Conservation (phyloP, 2,797 vertebrate genomes). For the Rousettus madagascariensis region DNA sequence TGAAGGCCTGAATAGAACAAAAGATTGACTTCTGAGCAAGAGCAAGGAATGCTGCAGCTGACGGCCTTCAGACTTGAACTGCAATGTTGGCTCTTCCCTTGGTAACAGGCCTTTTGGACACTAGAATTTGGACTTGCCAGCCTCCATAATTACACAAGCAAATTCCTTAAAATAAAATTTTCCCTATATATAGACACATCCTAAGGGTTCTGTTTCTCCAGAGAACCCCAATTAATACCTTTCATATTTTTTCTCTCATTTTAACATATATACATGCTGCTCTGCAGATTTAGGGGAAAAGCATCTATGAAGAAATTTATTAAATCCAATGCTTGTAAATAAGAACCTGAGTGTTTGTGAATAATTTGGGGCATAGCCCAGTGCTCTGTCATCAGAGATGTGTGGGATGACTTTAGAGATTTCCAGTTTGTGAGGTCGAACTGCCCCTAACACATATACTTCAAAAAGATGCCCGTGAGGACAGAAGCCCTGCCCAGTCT, state of each 20-base stretch:
- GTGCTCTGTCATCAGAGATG: background rate
- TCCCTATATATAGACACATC: background rate
- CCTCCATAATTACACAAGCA: background rate
- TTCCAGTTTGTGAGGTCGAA: background rate
- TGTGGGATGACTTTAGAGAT: background rate
- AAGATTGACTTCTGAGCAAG: background rate
- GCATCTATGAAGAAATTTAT: background rate
- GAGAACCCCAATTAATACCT: background rate
- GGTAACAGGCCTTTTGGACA: background rate
- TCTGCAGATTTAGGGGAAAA: background rate
- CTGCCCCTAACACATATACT: background rate
- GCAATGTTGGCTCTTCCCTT: background rate
- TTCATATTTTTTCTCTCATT: background rate
- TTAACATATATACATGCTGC: background rate
- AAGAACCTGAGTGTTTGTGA: background rate
- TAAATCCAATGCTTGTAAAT: background rate
- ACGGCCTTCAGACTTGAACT: background rate
- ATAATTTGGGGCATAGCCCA: background rate
- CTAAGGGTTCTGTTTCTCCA: background rate
- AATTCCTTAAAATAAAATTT: background rate
- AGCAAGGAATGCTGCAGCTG: background rate
- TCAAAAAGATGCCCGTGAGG: background rate
- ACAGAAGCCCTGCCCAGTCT: background rate
- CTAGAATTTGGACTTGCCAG: background rate
- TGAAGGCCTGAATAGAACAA: background rate